These are phyloP conservation scores for Drosophila willistoni DNA, from an alignment of 1,140 invertebrate genomes.

Conservation along the genomic window DNA sequence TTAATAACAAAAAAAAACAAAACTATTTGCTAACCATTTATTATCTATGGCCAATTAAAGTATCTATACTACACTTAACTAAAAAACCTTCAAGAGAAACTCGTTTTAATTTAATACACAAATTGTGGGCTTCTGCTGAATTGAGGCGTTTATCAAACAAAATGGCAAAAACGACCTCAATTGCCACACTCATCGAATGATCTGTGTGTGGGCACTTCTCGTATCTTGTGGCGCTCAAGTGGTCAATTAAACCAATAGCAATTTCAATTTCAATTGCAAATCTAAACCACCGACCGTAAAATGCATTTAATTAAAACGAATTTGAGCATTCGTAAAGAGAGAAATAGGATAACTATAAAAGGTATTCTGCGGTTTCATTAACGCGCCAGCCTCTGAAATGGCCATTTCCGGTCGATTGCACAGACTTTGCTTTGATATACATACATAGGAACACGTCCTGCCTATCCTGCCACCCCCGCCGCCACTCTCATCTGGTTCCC, in stretches of 20 bases:
- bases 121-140: not conserved
- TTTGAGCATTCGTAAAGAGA: slow-evolving; percentile 27
- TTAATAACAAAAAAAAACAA: no score
- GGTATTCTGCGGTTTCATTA: slow-evolving; percentile 34
- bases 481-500: not conserved
- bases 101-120: not conserved
- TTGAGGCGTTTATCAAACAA: not conserved
- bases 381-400: slow-evolving; percentile 25
- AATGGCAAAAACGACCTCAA: not conserved
- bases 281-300: slow-evolving; percentile 13
- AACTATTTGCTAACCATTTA: no score
- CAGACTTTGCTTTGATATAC: slow-evolving; percentile 39
- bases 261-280: slow-evolving; percentile 9
- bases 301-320: slow-evolving; percentile 56
- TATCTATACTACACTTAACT: no score
- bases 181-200: not conserved
- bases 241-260: slow-evolving; percentile 8
- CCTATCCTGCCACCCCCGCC: not conserved
- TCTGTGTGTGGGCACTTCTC: not conserved
- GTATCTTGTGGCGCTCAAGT: slow-evolving; percentile 3
- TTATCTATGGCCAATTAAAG: no score
- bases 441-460: slow-evolving; percentile 20
- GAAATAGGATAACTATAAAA: not conserved
- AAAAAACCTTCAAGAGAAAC: not conserved
- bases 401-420: slow-evolving; percentile 57